Evolutionary conservation across 2,888 invertebrate genomes (phyloP), one percentile per base, ranked within the genome.

Genomic region (Platerodrilus igneus): DNA sequence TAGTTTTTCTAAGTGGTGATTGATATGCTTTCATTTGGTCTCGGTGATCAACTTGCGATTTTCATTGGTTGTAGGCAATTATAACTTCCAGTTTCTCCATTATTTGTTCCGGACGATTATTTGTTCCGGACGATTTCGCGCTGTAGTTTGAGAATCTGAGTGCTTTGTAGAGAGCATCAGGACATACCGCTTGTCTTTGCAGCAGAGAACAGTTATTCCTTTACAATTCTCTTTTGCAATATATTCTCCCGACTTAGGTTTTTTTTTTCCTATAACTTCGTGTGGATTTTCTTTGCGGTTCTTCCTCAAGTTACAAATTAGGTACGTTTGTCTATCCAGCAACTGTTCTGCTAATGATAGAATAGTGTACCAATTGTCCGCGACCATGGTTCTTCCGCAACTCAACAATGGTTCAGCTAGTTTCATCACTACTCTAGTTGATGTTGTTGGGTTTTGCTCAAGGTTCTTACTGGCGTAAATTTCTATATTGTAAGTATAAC

Each of bases 341-440:
- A 32, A 15, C 8, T 27, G 1, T 25, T 25, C 19, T 7, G 32
- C 31, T 13, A 41, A 28, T 17, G 9, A 16, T 8, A 35, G 2
- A 22, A 39, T 39, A 4, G 42, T 46, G 19, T 39, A 42, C 38
- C 34, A 46, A 29, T 46, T 46, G 21, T 42, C 39, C 3, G 39
- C 43, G 17, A 26, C 10, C 14, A 46, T 11, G 9, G 36, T 32
- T 16, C 28, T 14, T 16, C 38, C 46, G 17, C 15, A 29, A 38
- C 34, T 20, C 7, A 43, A 14, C 8, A 37, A n/a, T 9, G 37
- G 29, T 17, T 43, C 25, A 18, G 14, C 18, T 7, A 42, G 42
- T 28, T 31, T 32, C 32, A 42, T 42, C 9, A 41, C 21, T 27
- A 39, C 39, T 16, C 21, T 16, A 2, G 23, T 2, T 16, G 16